Base-by-base conservation (phyloP, 2,113 vertebrate genomes). In the Ammodytes marinus region DNA sequence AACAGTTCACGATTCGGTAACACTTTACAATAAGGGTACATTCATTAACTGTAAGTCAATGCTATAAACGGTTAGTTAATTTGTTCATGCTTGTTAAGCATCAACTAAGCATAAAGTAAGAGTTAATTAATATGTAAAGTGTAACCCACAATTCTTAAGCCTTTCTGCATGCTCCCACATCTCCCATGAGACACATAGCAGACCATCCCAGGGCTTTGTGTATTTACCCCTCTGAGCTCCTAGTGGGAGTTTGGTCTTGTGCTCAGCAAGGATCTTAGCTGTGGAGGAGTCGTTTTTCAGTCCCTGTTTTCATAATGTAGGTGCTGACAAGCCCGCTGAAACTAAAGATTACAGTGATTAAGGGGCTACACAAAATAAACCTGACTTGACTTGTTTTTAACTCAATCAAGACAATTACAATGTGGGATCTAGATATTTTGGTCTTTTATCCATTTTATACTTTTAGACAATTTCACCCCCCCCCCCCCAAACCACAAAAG, bases 301-400 rank as follows among this genome's bases (percentile, higher is more conserved):
- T 58, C 43, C n/a, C 45, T 80, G 82, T 87, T 86, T 86, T 81
- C 49, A 67, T 69, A 61, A 72, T 59, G 55, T 82, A 67, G 45
- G 70, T 64, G 6, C 71, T 83, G 80, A 72, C 75, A 76, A 1
- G 27, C 50, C 69, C 3, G 0, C 47, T 40, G 19, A 79, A 68
- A 87, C 76, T 8, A 19, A 37, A 58, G 9, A 49, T 73, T 81
- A 40, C 58, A 54, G 17, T 1, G 39, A 88, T 80, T 71, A 72
- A 60, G n/a, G 27, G 57, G 49, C 49, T 74, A 46, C 52, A 82
- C 74, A 87, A 89, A 27, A 90, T 77, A 82, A 74, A 87, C 73
- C 42, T 52, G 14, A 49, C 50, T 53, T 54, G 52, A 82, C 86
- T 64, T 79, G 66, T 61, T 63, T 79, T 82, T 66, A 39, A 74